A percentile compares a stretch with the other conserved stretches of the same genome.
phyloP scores from a whole-genome alignment of 2,113 vertebrate genomes.

The Baryphthengus martii region DNA sequence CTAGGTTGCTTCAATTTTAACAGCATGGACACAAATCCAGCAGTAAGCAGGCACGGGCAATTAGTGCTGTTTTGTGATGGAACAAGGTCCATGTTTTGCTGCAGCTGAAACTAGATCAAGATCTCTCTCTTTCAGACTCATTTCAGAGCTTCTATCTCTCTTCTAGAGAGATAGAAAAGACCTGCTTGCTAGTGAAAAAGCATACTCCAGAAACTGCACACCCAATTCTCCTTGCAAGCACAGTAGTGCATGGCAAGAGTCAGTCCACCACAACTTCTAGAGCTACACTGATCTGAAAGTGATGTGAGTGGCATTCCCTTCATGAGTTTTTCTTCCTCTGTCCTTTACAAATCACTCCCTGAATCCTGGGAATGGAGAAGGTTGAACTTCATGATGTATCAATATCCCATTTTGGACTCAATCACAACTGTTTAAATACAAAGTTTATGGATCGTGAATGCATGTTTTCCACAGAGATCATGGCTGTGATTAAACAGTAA shows the following conservation, averaged over 20 bases:
- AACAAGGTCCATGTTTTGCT: background rate
- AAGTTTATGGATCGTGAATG: background rate
- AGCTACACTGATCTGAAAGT: background rate
- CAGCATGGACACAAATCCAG: background rate
- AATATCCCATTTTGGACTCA: background rate
- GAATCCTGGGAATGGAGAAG: background rate
- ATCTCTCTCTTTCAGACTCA: background rate
- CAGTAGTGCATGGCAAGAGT: fast-evolving
- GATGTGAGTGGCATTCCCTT: background rate
- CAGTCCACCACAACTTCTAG: background rate
- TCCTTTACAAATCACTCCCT: background rate
- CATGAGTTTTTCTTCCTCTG: background rate
- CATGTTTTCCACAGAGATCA: background rate
- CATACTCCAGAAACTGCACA: background rate
- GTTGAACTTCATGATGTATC: background rate
- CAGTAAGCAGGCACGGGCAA: background rate
- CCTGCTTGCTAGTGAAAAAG: background rate
- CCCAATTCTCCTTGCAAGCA: background rate
- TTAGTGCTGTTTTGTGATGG: background rate
- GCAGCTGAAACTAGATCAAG: background rate
- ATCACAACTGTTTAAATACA: background rate
- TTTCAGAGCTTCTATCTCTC: background rate
- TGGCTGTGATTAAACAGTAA: background rate
- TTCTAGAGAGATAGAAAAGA: background rate
- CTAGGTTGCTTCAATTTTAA: background rate